Percentiles rank a stretch among this genome's conserved stretches.
phyloP scores from a whole-genome alignment of 2,888 invertebrate species.

The Drosophila rubida region DNA sequence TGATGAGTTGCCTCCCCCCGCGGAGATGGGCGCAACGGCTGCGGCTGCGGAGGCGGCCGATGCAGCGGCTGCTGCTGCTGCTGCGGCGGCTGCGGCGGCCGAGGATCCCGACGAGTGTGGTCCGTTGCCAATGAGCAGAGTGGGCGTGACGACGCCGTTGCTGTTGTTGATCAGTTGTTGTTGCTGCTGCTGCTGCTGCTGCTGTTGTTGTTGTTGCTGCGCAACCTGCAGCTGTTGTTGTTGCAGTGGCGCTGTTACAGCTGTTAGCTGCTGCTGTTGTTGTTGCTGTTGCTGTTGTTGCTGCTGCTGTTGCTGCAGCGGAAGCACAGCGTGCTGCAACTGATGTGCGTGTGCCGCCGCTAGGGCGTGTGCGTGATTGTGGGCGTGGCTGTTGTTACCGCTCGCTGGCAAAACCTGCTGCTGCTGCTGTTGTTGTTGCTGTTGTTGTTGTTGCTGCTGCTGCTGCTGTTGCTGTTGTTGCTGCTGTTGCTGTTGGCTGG shows the following conservation, averaged over 20 bases:
- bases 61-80: slow-evolving; percentile 66
- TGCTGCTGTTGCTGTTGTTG: slow-evolving; percentile 72
- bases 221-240: slow-evolving; percentile 47
- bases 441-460: slow-evolving; percentile 85
- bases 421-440: slow-evolving; percentile 38
- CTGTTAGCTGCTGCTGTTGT: slow-evolving; percentile 46
- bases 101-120: slow-evolving; percentile 77
- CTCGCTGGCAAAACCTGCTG: slow-evolving; percentile 37
- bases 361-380: slow-evolving; percentile 59
- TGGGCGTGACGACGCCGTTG: slow-evolving; percentile 69
- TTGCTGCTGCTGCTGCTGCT: slow-evolving; percentile 50
- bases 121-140: slow-evolving; percentile 82
- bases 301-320: slow-evolving; percentile 51
- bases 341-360: slow-evolving; percentile 66
- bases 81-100: slow-evolving; percentile 56
- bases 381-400: slow-evolving; percentile 61
- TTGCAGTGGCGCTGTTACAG: slow-evolving; percentile 45
- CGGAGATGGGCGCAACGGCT: slow-evolving; percentile 67
- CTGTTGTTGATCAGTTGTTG: slow-evolving; percentile 33
- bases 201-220: slow-evolving; percentile 48
- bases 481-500: slow-evolving; percentile 80
- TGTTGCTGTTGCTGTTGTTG: slow-evolving; percentile 54
- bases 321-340: slow-evolving; percentile 55
- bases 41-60: slow-evolving; percentile 59
- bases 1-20: slow-evolving; percentile 58